Base-by-base conservation (phyloP, 2,113 vertebrate genomes). In the Bufo bufo region DNA sequence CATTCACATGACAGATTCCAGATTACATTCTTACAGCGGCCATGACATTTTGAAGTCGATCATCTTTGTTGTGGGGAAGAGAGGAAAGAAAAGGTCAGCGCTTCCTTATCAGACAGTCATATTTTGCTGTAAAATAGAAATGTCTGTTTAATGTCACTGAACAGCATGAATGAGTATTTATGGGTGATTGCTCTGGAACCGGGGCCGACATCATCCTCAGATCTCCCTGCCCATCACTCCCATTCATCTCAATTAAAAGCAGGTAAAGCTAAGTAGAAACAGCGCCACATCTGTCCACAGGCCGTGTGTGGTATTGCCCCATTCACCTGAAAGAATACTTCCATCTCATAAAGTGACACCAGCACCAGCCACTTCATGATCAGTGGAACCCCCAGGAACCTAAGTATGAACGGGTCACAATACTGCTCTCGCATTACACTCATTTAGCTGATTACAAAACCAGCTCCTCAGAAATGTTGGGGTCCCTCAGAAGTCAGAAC, bases 121-220 rank as follows among this genome's bases (percentile, higher is more conserved):
- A 91, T 93, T 94, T 85, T 93, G 78, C 89, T 89, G 86, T 92
- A 92, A 93, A 93, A 94, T 92, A 93, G 91, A 94, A 94, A 94
- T 93, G 92, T 92, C 92, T 94, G 91, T 93, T 94, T 94, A 93
- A 94, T 93, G 91, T 93, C 93, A 94, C 89, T 92, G 91, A 94
- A 90, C 90, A 92, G 87, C 90, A 90, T 90, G 92, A 87, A 91
- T 94, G 91, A 90, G 90, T 89, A 92, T 93, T 92, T 92, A 89
- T 90, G 69, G 72, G 13, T 84, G 90, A 85, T 85, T 89, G 78
- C 84, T 82, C 33, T 90, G 86, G 89, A 92, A 84, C 66, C 87
- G 91, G 92, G 52, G 91, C 92, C 88, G 89, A 1, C 78, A 87
- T 85, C 90, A 91, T 86, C 89, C 91, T 89, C 90, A 66, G 69